phyloP scores from a whole-genome alignment of 2,888 invertebrate genomes.

The Tachina grossa region DNA sequence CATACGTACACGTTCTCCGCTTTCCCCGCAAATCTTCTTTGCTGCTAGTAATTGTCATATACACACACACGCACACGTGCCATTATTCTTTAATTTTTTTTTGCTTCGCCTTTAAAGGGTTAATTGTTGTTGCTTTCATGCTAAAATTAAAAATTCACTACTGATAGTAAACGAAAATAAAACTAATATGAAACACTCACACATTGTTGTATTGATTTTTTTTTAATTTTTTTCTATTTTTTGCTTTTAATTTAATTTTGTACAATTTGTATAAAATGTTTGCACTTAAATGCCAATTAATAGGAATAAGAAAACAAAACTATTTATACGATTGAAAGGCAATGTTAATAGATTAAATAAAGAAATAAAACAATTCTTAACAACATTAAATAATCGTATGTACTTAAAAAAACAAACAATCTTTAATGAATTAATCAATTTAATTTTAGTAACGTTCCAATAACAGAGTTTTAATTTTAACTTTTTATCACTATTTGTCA shows the following conservation, averaged over 20 bases:
- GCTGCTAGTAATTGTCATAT: too few species aligned
- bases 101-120: not conserved
- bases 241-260: not conserved
- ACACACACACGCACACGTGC: too few species aligned
- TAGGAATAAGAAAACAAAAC: not conserved
- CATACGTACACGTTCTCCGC: too few species aligned
- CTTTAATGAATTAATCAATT: constrained; percentile 62
- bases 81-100: too few species aligned
- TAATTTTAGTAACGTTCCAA: not conserved
- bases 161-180: not conserved
- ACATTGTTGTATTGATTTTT: constrained; percentile 8
- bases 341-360: constrained; percentile 25
- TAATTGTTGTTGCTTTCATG: not conserved
- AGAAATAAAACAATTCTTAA: constrained; percentile 23
- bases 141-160: not conserved
- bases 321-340: constrained; percentile 40
- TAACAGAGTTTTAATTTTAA: constrained; percentile 10
- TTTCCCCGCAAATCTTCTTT: too few species aligned
- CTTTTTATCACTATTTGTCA: constrained; percentile 14
- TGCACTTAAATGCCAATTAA: constrained; percentile 40
- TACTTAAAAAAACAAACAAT: not conserved
- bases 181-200: not conserved
- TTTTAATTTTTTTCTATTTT: not conserved
- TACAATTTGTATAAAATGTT: constrained; percentile 5
- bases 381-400: constrained; percentile 1